These are phyloP conservation scores for Drosophila merina DNA, from an alignment of 2,888 invertebrate species.

Conservation along the genomic window DNA sequence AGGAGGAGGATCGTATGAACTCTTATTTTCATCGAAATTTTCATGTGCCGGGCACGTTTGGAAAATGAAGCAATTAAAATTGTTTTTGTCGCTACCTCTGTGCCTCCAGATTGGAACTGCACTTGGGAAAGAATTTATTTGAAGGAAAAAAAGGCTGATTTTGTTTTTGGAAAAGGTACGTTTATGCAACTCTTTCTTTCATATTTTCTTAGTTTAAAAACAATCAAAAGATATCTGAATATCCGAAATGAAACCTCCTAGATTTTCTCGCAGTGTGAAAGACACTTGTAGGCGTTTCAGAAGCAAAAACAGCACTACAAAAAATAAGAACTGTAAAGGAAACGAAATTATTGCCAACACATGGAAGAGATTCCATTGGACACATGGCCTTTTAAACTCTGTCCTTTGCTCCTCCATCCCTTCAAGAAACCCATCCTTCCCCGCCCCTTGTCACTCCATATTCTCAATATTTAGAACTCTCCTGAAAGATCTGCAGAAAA, in stretches of 20 bases:
- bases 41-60: slow-evolving; percentile 28
- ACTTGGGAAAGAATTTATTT: background rate
- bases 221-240: too few species aligned
- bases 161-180: background rate
- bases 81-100: slow-evolving; percentile 15
- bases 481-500: slow-evolving; percentile 4
- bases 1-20: background rate
- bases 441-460: background rate
- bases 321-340: slow-evolving; percentile 2
- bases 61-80: slow-evolving; percentile 46
- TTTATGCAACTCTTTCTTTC: background rate
- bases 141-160: background rate
- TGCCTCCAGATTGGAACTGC: background rate
- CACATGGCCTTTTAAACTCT: slow-evolving; percentile 12
- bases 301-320: slow-evolving; percentile 18
- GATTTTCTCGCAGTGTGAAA: slow-evolving; percentile 10
- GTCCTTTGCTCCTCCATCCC: slow-evolving; percentile 6
- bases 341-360: slow-evolving; percentile 57
- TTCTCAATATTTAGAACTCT: background rate
- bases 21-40: slow-evolving; percentile 10
- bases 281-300: slow-evolving; percentile 34
- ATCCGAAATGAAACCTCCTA: background rate
- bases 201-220: slow-evolving; percentile 2
- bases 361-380: slow-evolving; percentile 48
- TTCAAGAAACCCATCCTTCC: background rate